Base-by-base conservation (phyloP, 64 coral and sea anemone species). In the Montipora foliosa region DNA sequence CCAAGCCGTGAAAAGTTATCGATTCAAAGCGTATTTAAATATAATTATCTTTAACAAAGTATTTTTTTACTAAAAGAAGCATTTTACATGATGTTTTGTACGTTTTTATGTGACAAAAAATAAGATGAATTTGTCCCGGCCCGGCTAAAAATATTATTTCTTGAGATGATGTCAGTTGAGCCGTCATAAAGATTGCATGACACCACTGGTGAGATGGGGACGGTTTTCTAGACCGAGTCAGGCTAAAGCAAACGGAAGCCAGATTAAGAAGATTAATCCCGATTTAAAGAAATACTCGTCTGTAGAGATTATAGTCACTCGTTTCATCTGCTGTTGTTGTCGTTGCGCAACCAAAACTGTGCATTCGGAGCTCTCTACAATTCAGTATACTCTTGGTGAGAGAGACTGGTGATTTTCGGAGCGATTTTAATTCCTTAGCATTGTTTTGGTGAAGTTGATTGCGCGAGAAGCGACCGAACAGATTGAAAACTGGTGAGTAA, bases 61-160 rank as follows among this genome's bases (percentile, higher is more conserved):
- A 4, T 57, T 57, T 0, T 57, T 57, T 8, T 6, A 57, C 0
- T 8, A 57, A 57, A 57, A 6, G 5, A 57, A 64, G 9, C 61
- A 15, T 15, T 64, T 64, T 64, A 64, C 14, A 4, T 14, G 3
- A 15, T 16, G 14, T 64, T 64, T 64, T 64, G 15, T 64, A 64
- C 61, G 13, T 64, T 4, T 64, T 4, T 1, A 64, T 15, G 49
- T 37, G 44, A 50, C 44, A 48, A 5, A 19, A 15, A 13, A 67
- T 48, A 3, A 71, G 20, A 72, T 17, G 64, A 59, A 49, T 72
- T 86, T 86, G 82, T 86, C 66, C 71, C 19, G 62, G 19, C 82
- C 21, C 68, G 62, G 19, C 81, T 47, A 37, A 68, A 64, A 12
- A 69, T 50, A 86, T 71, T 72, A 71, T 86, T 86, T 86, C 66